These are phyloP conservation scores for Oryzias curvinotus DNA, from an alignment of 2,113 vertebrate genomes.

Conservation along the genomic window DNA sequence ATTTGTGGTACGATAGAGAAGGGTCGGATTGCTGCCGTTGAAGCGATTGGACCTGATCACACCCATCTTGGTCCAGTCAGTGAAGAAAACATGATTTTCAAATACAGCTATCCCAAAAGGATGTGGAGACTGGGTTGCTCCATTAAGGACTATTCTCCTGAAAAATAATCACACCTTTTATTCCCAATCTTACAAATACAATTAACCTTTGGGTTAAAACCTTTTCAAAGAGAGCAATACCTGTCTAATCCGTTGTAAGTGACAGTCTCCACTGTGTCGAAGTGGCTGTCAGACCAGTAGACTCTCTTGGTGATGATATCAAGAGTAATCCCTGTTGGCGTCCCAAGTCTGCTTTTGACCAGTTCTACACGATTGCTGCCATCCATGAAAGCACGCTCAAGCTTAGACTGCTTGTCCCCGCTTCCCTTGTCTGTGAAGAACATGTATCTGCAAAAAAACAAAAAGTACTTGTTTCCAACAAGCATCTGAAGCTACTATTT, in stretches of 20 bases:
- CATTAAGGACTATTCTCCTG: constrained; percentile 64
- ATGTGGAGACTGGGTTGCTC: constrained; percentile 64
- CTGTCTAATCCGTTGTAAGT: constrained; percentile 75
- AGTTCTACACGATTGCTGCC: constrained; percentile 72
- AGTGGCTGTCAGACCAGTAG: constrained; percentile 79
- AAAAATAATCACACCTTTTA: background rate
- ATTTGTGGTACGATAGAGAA: constrained; percentile 63
- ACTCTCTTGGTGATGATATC: constrained; percentile 73
- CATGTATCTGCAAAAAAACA: constrained; percentile 71
- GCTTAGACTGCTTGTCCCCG: constrained; percentile 52
- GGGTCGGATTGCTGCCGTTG: constrained; percentile 58
- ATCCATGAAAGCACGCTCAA: constrained; percentile 78
- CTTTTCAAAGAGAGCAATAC: constrained; percentile 36
- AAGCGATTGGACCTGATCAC: constrained; percentile 70
- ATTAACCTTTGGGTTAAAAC: background rate
- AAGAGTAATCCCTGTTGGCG: constrained; percentile 69
- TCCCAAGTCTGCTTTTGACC: constrained; percentile 68
- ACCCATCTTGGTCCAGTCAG: constrained; percentile 77
- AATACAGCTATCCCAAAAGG: constrained; percentile 72
- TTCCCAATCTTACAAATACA: background rate
- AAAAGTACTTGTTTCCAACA: background rate
- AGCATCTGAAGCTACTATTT: background rate
- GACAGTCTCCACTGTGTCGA: constrained; percentile 75
- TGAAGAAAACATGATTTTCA: constrained; percentile 76
- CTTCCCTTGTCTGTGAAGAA: constrained; percentile 74